Evolutionary conservation across 2,797 vertebrate species (phyloP), one percentile per base, ranked within the genome.

Genomic region (Tokudaia muenninki): DNA sequence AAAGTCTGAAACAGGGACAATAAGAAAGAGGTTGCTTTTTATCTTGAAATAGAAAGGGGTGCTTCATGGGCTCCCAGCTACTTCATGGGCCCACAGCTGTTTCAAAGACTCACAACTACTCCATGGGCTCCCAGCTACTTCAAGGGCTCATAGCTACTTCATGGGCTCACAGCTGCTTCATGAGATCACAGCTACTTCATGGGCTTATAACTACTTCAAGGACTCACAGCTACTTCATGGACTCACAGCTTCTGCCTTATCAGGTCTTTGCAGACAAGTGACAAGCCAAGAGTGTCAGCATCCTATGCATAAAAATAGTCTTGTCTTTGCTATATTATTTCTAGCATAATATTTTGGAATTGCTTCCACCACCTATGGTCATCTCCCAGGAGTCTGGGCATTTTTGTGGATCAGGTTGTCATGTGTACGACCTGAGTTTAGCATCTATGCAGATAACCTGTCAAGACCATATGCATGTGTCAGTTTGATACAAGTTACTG

Each of bases 281-380:
- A 29, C 44, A 19, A 89, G 9, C 47, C 41, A 24, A 29, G 19
- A 12, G 4, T 21, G 21, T 50, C 31, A 80, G 50, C n/a, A 95
- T 31, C 44, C 17, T 65, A 17, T 92, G 78, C 82, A 87, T 72
- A 59, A 96, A 94, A 80, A n/a, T 75, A 67, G 31, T 94, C 91
- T 93, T 93, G 24, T 92, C 3, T 29, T 72, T 67, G n/a, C 34
- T 77, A 57, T 94, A 79, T 91, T 93, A 90, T 74, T 75, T 83
- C 77, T 1, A 70, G 79, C 24, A 14, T 63, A 55, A 77, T 84
- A 80, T 74, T 95, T 57, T 57, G 80, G 74, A 37, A 78, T 77
- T 55, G 41, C 22, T 91, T 19, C 55, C 2, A 57, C 24, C 1
- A 65, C 6, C n/a, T 65, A 61, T 55, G 52, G 50, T 65, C 31